Evolutionary conservation across 2,797 vertebrate genomes (phyloP), one percentile per base, ranked within the genome.

Genomic region (Sebastes diploproa): DNA sequence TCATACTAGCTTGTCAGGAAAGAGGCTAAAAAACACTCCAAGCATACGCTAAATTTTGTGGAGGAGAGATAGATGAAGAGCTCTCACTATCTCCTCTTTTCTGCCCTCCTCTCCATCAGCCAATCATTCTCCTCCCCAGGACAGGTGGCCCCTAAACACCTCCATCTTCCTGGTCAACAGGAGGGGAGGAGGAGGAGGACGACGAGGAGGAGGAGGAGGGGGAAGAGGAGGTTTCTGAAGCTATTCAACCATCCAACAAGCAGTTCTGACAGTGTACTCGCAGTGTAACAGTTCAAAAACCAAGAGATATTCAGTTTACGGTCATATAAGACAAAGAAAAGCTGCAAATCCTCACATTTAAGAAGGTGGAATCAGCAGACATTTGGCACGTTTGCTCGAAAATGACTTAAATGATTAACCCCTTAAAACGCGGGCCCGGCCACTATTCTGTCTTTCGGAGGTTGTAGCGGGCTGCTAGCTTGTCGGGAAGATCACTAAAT

Each of bases 31-130:
- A 0, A 50, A 50, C 46, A 3, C 46, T 50, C 46, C 46, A 20
- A 50, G 16, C 42, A 7, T 18, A 46, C 1, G 16, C 42, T 46
- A 42, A 46, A 46, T 46, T 46, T 46, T 46, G 56, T 71, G 86
- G 80, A 76, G 68, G 74, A 85, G 67, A 78, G 76, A 77, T 18
- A 62, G 50, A 88, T 75, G 81, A 82, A 74, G 60, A 69, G 58
- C 60, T 72, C 75, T 38, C 77, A 2, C 63, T 58, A 34, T 72
- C 68, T 75, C 38, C 64, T 34, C 66, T 72, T 66, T 56, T 65
- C 77, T 62, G 65, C 77, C 46, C 29, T 36, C 42, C 50, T 22
- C 63, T 78, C 32, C 61, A 60, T 66, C 66, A 59, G 22, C 81
- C 85, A 79, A 56, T 87, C 88, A 77, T 54, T 69, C 32, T 67